These are phyloP conservation scores for Dryobates pubescens DNA, from an alignment of 2,797 vertebrate species.

Conservation along the genomic window DNA sequence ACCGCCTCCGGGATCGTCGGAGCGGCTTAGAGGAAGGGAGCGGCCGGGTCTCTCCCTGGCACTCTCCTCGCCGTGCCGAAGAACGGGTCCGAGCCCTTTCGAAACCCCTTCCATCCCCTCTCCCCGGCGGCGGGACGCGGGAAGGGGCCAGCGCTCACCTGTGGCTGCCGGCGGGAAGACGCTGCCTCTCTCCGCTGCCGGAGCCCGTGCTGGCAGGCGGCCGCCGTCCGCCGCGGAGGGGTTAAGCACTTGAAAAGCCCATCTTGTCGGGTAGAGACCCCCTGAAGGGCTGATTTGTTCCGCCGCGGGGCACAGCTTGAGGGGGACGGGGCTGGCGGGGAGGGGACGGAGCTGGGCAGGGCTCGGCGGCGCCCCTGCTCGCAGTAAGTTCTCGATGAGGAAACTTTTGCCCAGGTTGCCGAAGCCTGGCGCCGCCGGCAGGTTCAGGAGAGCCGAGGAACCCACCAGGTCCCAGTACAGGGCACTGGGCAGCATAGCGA, in stretches of 20 bases:
- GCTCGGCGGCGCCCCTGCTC: conserved; percentile 56
- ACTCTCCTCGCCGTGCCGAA: not conserved
- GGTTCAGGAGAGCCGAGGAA: conserved; percentile 76
- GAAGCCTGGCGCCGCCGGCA: conserved; percentile 81
- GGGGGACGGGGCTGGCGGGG: conserved; percentile 64
- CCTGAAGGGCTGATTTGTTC: conserved; percentile 62
- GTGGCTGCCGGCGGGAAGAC: conserved; percentile 62
- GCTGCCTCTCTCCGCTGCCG: conserved; percentile 25
- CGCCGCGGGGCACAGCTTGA: conserved; percentile 70
- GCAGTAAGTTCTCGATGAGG: conserved; percentile 87
- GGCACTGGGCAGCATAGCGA: conserved; percentile 69
- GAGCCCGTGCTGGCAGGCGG: conserved; percentile 40
- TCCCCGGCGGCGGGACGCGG: not conserved
- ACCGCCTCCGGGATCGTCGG: not conserved
- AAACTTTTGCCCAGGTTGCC: conserved; percentile 92
- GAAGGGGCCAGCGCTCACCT: conserved; percentile 71
- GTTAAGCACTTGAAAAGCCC: conserved; percentile 78
- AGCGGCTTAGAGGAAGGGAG: not conserved
- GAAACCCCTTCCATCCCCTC: too few relatives aligned
- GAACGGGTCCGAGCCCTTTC: not conserved
- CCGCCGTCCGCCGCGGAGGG: conserved; percentile 41
- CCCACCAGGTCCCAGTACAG: conserved; percentile 81
- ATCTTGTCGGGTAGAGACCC: conserved; percentile 76
- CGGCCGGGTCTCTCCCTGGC: too few relatives aligned
- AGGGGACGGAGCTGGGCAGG: conserved; percentile 35